Conservation (phyloP, 2,113 vertebrate species). For the Calypte anna region DNA sequence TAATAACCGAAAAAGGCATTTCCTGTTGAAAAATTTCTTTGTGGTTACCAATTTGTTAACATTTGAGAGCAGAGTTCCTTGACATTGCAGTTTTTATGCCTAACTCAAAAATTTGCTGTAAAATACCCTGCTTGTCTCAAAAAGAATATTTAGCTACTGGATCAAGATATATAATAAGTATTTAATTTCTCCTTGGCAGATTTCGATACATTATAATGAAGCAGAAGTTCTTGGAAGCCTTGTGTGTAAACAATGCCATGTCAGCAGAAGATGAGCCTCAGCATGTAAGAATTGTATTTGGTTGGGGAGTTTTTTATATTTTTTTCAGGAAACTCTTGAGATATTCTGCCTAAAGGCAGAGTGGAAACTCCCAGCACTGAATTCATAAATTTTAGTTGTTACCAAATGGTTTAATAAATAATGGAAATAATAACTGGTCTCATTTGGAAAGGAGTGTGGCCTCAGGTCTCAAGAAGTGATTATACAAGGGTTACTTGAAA, state of each 20-base stretch:
- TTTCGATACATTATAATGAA: slow-evolving; percentile 96
- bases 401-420: background rate
- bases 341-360: background rate
- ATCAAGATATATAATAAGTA: background rate
- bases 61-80: background rate
- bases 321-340: background rate
- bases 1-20: background rate
- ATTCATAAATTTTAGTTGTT: background rate
- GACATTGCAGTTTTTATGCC: background rate
- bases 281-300: slow-evolving; percentile 85
- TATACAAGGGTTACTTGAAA: background rate
- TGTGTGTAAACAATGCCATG: slow-evolving; percentile 98
- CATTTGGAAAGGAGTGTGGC: background rate
- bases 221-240: slow-evolving; percentile 96
- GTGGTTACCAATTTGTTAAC: background rate
- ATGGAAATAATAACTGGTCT: background rate
- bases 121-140: background rate
- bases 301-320: background rate
- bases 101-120: background rate
- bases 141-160: background rate
- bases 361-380: background rate
- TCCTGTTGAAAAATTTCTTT: background rate
- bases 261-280: slow-evolving; percentile 92
- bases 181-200: slow-evolving; percentile 73
- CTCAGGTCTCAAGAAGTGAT: background rate